Evolutionary conservation across 2,113 vertebrate genomes (phyloP), one percentile per base, ranked within the genome.

Genomic region (Pomatostomus ruficeps): DNA sequence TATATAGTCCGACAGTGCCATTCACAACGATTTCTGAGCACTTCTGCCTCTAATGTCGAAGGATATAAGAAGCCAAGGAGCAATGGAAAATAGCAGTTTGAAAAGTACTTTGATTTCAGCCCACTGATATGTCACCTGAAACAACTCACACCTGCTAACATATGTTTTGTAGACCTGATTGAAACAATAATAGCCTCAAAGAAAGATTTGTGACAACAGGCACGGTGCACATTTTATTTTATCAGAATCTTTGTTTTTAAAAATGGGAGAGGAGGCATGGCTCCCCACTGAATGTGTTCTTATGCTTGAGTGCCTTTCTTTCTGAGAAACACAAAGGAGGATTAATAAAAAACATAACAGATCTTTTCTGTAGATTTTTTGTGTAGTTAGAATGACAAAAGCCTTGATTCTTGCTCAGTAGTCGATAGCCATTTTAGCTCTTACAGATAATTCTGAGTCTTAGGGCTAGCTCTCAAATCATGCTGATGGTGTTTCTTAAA

Each of bases 31-130:
- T 79, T 89, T 91, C 93, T 82, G 26, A 23, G 70, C 85, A 36
- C 72, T 96, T 95, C 70, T 81, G 78, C 76, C 33, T 93, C 83
- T 91, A 26, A 40, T 81, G 95, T 87, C 75, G 67, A 79, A 68
- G 57, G 67, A 83, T 54, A 33, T 29, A 35, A 83, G 43, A 48
- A 78, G 77, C 86, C 70, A 94, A 78, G 68, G 58, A 87, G 87
- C 58, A 76, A 12, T 66, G 87, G 84, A 95, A 96, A 94, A 76
- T 35, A 91, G 35, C 79, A 84, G 8, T 80, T 89, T 89, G 70
- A 65, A 52, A 95, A 87, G 42, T 51, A 49, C 49, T 87, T 91
- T 54, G 12, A 35, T 81, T 88, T 89, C 66, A 90, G 58, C 55
- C 23, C 46, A 35, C 38, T 70, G 71, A 43, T 84, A 9, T 1